Base-by-base conservation (phyloP, 1,140 invertebrate species). In the Drosophila trapezifrons region DNA sequence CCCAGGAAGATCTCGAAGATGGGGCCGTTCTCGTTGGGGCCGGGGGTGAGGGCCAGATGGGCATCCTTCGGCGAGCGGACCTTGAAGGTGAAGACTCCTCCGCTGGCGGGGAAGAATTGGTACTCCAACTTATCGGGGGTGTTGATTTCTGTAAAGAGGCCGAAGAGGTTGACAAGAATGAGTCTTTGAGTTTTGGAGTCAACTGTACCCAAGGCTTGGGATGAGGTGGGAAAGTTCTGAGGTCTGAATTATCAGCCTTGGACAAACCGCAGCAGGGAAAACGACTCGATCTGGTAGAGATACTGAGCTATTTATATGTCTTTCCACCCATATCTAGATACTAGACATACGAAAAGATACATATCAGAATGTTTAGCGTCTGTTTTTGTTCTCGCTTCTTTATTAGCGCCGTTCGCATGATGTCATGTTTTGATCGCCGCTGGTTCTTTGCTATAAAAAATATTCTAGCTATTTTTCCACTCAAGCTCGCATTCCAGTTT, bases 1-100 rank as follows among this genome's bases (percentile, higher is more conserved):
- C 97, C 97, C 67, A 97, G 94, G 91, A 97, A 97, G 13, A 96
- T 94, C 93, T 97, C 96, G 87, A 94, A 94, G 93, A 97, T 96
- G 9, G 96, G 96, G 38, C 95, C 94, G 2, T 93, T 92, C 76
- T 96, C 96, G 25, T 93, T 86, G 2, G 96, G 94, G 0, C 93
- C 94, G 37, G 94, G 92, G 9, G 95, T 95, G 2, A 97, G 93
- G 0, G 96, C 96, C 71, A 97, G 80, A 78, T 97, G 96, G 15
- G 96, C 96, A 93, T 97, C 96, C 80, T 97, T 95, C 0, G 95
- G 62, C 1, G 96, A 94, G 59, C 95, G 94, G 5, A 97, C 94
- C 77, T 95, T 95, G 85, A 97, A 96, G 73, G 95, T 95, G 2
- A 97, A 92, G 1, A 94, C 94, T 13, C 94, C 94, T 65, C 93